These are phyloP conservation scores for Candoia aspera DNA, from an alignment of 2,113 vertebrate genomes.

Conservation along the genomic window DNA sequence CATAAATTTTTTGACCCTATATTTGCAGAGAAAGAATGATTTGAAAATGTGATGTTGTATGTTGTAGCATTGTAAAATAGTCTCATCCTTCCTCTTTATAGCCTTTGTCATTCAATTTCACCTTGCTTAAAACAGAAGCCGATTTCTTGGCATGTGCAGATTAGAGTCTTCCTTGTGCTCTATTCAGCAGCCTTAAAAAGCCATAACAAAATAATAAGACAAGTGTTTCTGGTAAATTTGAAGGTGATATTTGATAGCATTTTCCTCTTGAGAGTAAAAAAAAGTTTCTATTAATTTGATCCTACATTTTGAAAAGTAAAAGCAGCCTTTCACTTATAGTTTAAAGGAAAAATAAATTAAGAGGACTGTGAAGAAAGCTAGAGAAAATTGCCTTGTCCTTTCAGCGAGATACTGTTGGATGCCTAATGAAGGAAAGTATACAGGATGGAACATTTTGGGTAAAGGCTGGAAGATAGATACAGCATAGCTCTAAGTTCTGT, in stretches of 20 bases:
- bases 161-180: background rate
- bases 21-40: background rate
- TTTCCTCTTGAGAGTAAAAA: background rate
- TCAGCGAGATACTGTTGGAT: background rate
- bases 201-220: background rate
- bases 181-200: background rate
- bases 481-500: background rate
- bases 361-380: background rate
- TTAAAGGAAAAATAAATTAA: background rate
- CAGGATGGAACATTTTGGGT: background rate
- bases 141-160: background rate
- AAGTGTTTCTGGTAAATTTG: background rate
- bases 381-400: background rate
- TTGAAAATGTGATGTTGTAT: background rate
- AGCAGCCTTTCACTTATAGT: background rate
- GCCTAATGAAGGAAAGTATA: background rate
- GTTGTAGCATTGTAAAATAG: background rate
- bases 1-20: too few relatives aligned
- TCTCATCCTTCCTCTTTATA: background rate
- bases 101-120: background rate
- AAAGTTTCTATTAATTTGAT: background rate
- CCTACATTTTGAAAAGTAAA: background rate
- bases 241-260: background rate
- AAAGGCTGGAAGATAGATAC: background rate
- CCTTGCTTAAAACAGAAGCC: too few relatives aligned